Base-by-base conservation (phyloP, 1,140 invertebrate genomes). In the Ceratitis capitata region DNA sequence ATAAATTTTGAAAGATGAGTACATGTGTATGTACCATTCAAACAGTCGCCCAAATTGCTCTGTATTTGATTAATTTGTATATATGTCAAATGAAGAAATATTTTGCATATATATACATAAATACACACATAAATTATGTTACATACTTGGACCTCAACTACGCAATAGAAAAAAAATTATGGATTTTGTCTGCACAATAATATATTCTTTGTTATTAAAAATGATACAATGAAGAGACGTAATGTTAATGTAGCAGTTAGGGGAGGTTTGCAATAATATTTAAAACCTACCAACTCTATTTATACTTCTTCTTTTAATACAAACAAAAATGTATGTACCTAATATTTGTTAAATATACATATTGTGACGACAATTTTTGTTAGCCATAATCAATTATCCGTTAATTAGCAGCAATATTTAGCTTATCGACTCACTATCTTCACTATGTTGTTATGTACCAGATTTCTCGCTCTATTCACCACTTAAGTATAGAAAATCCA, bases 91-190 rank as follows among this genome's bases (percentile, higher is more conserved):
- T 32, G 14, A 61, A 61, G 29, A 61, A 1, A 26, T 29, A 32
- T 23, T 69, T 19, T 5, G 32, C 4, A 69, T 7, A 32, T 19
- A 35, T 69, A 39, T 69, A 69, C 61, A 29, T 61, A 61, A 14
- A 61, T 29, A 12, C 26, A 61, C 16, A 69, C 61, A 69, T 69
- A 69, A 69, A 69, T 69, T 69, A 69, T 69, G 61, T 69, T n/a
- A 56, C 39, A 29, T 69, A 32, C n/a, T n/a, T 53, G 51, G 4
- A 53, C 16, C 5, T 53, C 29, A 69, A 69, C 61, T 69, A 69
- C 61, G 61, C 61, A 69, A 69, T 35, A 69, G 61, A 69, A 32
- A 69, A 39, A 35, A 69, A 39, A 35, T 69, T 35, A 16, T 56
- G 19, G 51, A 23, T n/a, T n/a, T 69, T 39, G 61, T 32, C 9